phyloP scores from a whole-genome alignment of 2,797 vertebrate genomes.

The Sebastes goodei region DNA sequence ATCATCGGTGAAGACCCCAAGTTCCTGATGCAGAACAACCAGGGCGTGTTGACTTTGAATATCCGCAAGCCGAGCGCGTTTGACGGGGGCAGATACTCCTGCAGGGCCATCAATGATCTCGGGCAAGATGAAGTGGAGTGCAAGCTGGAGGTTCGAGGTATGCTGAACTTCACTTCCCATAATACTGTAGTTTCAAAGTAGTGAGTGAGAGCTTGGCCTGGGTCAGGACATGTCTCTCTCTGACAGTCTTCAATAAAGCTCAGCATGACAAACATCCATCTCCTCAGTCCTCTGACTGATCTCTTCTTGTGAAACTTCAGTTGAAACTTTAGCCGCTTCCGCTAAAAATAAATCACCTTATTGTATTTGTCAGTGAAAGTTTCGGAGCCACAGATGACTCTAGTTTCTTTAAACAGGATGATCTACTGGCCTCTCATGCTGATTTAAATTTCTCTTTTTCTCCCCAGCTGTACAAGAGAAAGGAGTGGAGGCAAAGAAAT shows the following conservation, averaged over 20 bases:
- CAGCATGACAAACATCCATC: constrained; percentile 45
- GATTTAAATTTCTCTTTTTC: constrained; percentile 46
- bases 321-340: not conserved
- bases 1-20: constrained; percentile 88
- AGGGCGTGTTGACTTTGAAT: constrained; percentile 90
- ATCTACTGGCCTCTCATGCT: constrained; percentile 37
- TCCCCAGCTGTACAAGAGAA: constrained; percentile 76
- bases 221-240: not conserved
- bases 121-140: constrained; percentile 89
- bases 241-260: constrained; percentile 41
- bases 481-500: constrained; percentile 72
- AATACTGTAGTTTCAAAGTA: not conserved
- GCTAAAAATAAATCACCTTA: constrained; percentile 48
- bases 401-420: constrained; percentile 30
- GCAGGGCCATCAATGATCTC: constrained; percentile 90
- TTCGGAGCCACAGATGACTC: constrained; percentile 23
- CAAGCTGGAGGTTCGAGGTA: constrained; percentile 90
- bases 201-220: not conserved
- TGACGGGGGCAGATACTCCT: constrained; percentile 90
- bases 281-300: constrained; percentile 21
- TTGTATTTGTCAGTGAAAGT: constrained; percentile 45
- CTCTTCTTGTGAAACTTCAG: constrained; percentile 2
- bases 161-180: not conserved
- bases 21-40: constrained; percentile 90
- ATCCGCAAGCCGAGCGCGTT: constrained; percentile 92